phyloP scores from a whole-genome alignment of 35 echinoderm and acorn worm genomes.

The Chiridota heheva region DNA sequence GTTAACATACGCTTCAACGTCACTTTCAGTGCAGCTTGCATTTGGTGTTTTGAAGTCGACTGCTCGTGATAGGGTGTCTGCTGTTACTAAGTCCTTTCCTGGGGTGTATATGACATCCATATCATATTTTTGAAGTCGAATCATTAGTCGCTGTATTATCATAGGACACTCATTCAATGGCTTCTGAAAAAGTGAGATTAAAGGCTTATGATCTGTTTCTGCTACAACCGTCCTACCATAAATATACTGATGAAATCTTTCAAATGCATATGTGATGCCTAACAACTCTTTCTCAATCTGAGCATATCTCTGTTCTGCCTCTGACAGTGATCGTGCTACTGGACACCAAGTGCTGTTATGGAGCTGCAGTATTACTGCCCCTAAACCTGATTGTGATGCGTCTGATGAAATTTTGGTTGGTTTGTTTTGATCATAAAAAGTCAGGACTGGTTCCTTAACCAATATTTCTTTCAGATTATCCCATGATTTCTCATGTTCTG shows the following conservation, averaged over 20 bases:
- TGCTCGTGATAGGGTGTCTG: constrained; percentile 20
- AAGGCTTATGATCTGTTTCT: constrained; percentile 52
- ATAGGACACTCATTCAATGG: constrained; percentile 2
- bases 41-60: constrained; percentile 13
- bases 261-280: constrained; percentile 33
- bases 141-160: constrained; percentile 21
- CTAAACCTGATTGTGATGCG: constrained; percentile 31
- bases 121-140: constrained; percentile 29
- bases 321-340: constrained; percentile 1
- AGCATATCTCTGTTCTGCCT: constrained; percentile 27
- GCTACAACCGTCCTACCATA: constrained; percentile 5
- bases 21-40: not conserved
- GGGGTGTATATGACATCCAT: not conserved
- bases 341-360: constrained; percentile 11
- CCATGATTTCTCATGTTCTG: constrained; percentile 39
- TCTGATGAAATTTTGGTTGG: constrained; percentile 39
- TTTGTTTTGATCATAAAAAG: constrained; percentile 28
- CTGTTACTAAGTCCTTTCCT: constrained; percentile 11
- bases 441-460: constrained; percentile 25
- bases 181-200: constrained; percentile 31
- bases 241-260: constrained; percentile 33
- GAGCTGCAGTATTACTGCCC: not conserved
- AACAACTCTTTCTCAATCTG: constrained; percentile 14
- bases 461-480: constrained; percentile 44
- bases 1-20: not conserved